Evolutionary conservation across 2,113 vertebrate genomes (phyloP), one percentile per base, ranked within the genome.

Genomic region (Halichoerus grypus): DNA sequence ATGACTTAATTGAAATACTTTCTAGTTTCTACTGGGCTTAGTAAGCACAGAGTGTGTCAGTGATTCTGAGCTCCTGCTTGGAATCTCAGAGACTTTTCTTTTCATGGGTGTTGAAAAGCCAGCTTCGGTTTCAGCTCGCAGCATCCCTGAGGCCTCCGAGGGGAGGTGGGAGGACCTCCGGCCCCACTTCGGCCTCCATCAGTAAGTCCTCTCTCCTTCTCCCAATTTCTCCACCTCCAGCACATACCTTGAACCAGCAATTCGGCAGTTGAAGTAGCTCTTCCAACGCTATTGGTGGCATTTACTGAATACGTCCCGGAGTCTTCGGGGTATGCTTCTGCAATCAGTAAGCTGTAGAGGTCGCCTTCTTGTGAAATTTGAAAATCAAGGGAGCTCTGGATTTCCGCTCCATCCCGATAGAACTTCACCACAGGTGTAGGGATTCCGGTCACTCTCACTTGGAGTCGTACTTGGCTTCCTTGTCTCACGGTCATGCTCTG

Each of bases 321-420:
- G 98, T 99, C 99, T 99, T 99, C 99, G 42, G 99, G 99, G 98
- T 99, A 99, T 82, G 99, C 99, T 99, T 99, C 99, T 4, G 99
- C 99, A 97, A 99, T 99, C 97, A 99, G 98, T 99, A 99, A 99
- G 98, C 99, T 99, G 99, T 99, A 99, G 98, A 99, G 99, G 98
- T 99, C 99, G 98, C 99, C 99, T 96, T 99, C 99, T 98, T 99
- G 99, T 97, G 99, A 98, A 99, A 99, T 99, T 99, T 99, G 99
- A 97, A 99, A 99, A 99, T 99, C 99, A 74, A 99, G 98, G 90
- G 99, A 99, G 99, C 99, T 99, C 98, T 99, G 99, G 97, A 99
- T 99, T 99, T 99, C 99, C 33, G 99, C 99, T 99, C 99, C 99
- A 42, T 99, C 99, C 98, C 99, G 99, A 98, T 99, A 99, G 98